Evolutionary conservation across 2,888 invertebrate species (phyloP), one percentile per base, ranked within the genome.

Genomic region (Oscheius onirici): DNA sequence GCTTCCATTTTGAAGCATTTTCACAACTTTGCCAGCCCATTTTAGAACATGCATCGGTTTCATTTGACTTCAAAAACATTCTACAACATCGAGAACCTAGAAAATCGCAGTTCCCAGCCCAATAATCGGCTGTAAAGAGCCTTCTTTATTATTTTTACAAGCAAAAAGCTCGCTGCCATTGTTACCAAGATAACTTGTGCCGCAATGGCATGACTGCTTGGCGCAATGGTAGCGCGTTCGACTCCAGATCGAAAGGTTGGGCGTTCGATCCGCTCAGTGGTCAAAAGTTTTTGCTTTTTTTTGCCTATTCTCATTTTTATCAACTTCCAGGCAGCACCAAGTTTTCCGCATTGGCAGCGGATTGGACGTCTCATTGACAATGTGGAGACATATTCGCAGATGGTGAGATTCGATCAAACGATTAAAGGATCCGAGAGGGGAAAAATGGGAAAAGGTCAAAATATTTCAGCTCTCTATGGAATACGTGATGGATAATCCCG

Each of bases 391-490:
- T 67, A 73, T 26, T 74, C 77, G 2, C n/a, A 74, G 63, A 61
- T 69, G 55, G 79, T 79, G n/a, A 63, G 55, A 15, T 58, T 6
- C 34, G 34, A 34, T 34, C 34, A 3, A 3, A 41, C 24, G 20
- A 40, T 6, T 17, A n/a, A n/a, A n/a, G n/a, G 22, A 17, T 13
- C 3, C 3, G 3, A 52, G 13, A 3, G 3, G 13, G 13, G 24
- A 52, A 8, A 20, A 22, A 2, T 5, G 13, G 11, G 3, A 15
- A 20, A n/a, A n/a, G n/a, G n/a, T n/a, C n/a, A n/a, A n/a, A n/a
- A n/a, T 58, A 1, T 49, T 74, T 43, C 75, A 79, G 79, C 22
- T 79, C 0, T 66, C 77, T 0, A 55, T 77, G 24, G 77, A 77
- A 28, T 60, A 63, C 11, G 71, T 79, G 10, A 61, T 74, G 46